Evolutionary conservation across 2,797 vertebrate species (phyloP).

Genomic region (Myotis planiceps): DNA sequence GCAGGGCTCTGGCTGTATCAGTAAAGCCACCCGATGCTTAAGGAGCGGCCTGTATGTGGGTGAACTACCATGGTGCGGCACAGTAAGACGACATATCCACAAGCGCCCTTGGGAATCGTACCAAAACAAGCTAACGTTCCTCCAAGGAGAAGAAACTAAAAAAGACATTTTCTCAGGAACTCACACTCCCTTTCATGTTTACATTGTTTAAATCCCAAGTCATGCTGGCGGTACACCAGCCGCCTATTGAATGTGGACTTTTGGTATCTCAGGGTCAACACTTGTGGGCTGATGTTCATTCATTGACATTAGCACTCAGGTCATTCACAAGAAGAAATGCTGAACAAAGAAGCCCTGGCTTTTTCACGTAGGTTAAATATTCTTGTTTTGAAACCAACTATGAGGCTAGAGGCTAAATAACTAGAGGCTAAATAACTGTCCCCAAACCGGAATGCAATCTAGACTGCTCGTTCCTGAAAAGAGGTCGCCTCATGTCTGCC

Average conservation of each 20-base stretch:
- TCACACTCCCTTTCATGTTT: not conserved
- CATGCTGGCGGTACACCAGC: not conserved
- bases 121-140: not conserved
- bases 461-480: not conserved
- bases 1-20: not conserved
- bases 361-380: not conserved
- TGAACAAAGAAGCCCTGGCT: not conserved
- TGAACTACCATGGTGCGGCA: accelerated
- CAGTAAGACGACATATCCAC: not conserved
- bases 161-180: not conserved
- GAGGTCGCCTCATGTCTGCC: not conserved
- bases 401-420: not conserved
- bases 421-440: not conserved
- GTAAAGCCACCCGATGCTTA: not conserved
- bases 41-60: not conserved
- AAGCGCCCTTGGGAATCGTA: accelerated
- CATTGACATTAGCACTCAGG: not conserved
- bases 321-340: not conserved
- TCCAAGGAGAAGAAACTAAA: not conserved
- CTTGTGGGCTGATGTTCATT: not conserved
- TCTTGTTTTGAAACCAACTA: not conserved
- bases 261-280: not conserved
- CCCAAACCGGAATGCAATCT: not conserved
- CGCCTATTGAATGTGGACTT: not conserved
- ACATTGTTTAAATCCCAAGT: not conserved